These are phyloP conservation scores for Agrotis ipsilon DNA, from an alignment of 2,888 invertebrate species.

Conservation along the genomic window DNA sequence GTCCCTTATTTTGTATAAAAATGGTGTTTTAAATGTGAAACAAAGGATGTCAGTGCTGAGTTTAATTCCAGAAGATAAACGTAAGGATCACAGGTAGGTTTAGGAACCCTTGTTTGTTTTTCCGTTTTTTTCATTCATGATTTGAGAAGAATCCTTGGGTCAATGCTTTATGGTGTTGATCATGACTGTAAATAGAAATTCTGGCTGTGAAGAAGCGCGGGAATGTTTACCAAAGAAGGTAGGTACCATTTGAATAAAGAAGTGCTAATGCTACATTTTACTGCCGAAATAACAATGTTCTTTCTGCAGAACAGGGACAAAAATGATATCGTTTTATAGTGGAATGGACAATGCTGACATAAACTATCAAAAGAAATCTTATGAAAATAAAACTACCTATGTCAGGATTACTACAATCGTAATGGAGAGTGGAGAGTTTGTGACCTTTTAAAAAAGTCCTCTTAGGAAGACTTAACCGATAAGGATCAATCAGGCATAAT, in stretches of 20 bases:
- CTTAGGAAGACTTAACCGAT: too few species aligned
- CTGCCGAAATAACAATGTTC: not conserved
- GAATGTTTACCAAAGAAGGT: not conserved
- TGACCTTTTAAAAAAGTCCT: too few species aligned
- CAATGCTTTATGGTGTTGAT: not conserved
- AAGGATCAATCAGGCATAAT: too few species aligned
- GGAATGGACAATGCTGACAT: too few species aligned
- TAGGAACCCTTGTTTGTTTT: not conserved
- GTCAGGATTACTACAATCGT: too few species aligned
- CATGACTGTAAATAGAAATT: not conserved
- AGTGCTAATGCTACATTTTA: not conserved
- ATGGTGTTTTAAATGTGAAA: conserved; percentile 74
- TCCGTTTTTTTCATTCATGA: not conserved
- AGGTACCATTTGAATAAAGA: not conserved
- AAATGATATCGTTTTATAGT: not conserved
- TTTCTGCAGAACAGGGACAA: not conserved
- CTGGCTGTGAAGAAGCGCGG: conserved; percentile 4
- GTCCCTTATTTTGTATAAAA: conserved; percentile 71
- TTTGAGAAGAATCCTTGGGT: not conserved
- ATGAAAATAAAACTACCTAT: too few species aligned
- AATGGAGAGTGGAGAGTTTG: too few species aligned
- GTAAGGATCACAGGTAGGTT: conserved; percentile 80
- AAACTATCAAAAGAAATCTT: too few species aligned
- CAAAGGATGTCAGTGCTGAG: conserved; percentile 88
- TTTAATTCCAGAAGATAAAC: conserved; percentile 88